Evolutionary conservation across 2,888 invertebrate genomes (phyloP), one percentile per base, ranked within the genome.

Genomic region (Pseudococcus longispinus): DNA sequence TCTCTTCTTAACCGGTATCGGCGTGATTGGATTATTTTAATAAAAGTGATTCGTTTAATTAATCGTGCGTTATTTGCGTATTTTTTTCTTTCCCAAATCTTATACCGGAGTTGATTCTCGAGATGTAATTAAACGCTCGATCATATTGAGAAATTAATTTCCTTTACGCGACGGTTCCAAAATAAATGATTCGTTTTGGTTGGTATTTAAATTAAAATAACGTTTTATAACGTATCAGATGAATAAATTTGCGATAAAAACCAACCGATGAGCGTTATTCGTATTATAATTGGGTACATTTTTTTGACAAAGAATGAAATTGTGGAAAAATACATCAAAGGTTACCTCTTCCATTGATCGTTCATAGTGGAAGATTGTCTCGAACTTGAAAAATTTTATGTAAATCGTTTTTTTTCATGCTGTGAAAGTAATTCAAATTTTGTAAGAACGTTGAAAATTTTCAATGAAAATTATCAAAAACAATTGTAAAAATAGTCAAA

Each of bases 1-100:
- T 51, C 51, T n/a, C 8, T 55, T 60, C 11, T n/a, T n/a, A 70
- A 70, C 70, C 29, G 70, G 70, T 70, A 70, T 29, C 29, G 29
- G 70, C 29, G 18, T 29, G 70, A 70, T 70, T 70, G 70, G 70
- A 70, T 70, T 29, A 70, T 70, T 70, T 70, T 70, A 65, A 65
- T 26, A 26, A 65, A 65, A 65, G 26, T 65, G 23, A 65, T 65
- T 26, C 26, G 26, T 65, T 65, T 65, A 70, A 70, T 70, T 70
- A 70, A 70, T 70, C 70, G 70, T 29, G 29, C 70, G 29, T 70
- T 29, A 70, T 29, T 70, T 26, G 70, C 9, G 29, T 70, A 18
- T 70, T 70, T 70, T 70, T 70, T 70, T 70, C 18, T 70, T 60
- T 60, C 15, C 23, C 15, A 4, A n/a, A 51, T 51, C 51, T 51